Base-by-base conservation (phyloP, 64 coral and sea anemone species). In the Montipora cactus region DNA sequence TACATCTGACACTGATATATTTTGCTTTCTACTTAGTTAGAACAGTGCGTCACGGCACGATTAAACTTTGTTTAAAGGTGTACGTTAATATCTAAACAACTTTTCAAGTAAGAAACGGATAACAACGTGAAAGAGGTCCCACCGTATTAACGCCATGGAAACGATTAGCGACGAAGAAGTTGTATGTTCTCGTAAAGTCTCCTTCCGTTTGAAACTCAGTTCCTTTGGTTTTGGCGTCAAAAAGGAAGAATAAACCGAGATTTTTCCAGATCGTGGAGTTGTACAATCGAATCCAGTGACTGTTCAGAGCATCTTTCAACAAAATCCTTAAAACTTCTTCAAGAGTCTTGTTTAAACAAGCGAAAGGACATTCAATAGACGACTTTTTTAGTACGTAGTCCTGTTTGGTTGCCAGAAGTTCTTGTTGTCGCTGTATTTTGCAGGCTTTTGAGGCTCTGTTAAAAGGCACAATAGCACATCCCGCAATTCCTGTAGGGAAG, bases 251-350 rank as follows among this genome's bases (percentile, higher is more conserved):
- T 16, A 88, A 45, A 9, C 48, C 37, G 6, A 88, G 44, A 51
- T 93, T 93, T 57, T 87, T 93, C 19, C 21, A 16, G 51, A 93
- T 88, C 2, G 84, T 93, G 18, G 22, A 49, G 25, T 88, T 79
- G 44, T 93, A 93, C 23, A 93, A 72, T 22, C 8, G 14, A 68
- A 93, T 88, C 92, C 92, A 93, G 47, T 88, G 75, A 4, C 44
- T 61, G 19, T 93, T 66, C 18, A 93, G 23, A 10, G 15, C 11
- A 51, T 93, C 92, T 10, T 59, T 53, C 45, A 49, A 5, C 11
- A 88, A 64, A n/a, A 86, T 71, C 4, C 44, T n/a, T 44, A 18
- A 71, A 4, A 72, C 64, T 72, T 86, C 82, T 4, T 7, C 7
- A 21, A 0, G 0, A 20, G 6, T 71, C 45, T 12, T 86, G 2